A percentile compares a stretch with the other conserved stretches of the same genome.
Conservation (phyloP, 2,113 vertebrate genomes). For the Thryonomys swinderianus region DNA sequence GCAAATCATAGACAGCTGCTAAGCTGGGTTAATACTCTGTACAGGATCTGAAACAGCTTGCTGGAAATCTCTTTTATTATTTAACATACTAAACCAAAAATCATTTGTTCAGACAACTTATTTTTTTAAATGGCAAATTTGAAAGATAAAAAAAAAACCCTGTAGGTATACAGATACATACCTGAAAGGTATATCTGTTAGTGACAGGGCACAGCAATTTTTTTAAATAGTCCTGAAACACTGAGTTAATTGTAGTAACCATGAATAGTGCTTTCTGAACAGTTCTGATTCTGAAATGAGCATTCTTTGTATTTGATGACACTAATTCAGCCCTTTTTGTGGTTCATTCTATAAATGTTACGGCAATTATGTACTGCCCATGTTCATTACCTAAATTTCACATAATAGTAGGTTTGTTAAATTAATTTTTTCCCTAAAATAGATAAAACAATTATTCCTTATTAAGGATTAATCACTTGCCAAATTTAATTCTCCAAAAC, state of each 20-base stretch:
- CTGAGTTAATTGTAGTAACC: conserved; percentile 14
- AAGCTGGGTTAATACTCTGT: neutral
- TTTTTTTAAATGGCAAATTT: neutral
- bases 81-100: neutral
- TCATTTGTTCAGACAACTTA: neutral
- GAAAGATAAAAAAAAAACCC: conserved; percentile 11
- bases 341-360: conserved; percentile 74
- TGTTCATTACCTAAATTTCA: conserved; percentile 80
- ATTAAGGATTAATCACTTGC: conserved; percentile 73
- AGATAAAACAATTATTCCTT: conserved; percentile 78
- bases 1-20: neutral
- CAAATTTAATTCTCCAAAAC: conserved; percentile 76
- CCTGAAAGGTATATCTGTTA: neutral
- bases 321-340: conserved; percentile 74
- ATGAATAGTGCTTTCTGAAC: conserved; percentile 26
- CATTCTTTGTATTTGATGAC: conserved; percentile 71
- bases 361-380: conserved; percentile 75
- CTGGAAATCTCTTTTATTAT: neutral
- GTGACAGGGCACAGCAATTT: neutral
- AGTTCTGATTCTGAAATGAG: conserved; percentile 70
- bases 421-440: conserved; percentile 81
- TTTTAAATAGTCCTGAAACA: conserved; percentile 28
- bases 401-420: conserved; percentile 77
- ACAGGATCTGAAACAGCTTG: neutral
- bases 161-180: neutral